These are phyloP conservation scores for Limenitis camilla DNA, from an alignment of 2,888 invertebrate genomes.

Conservation along the genomic window DNA sequence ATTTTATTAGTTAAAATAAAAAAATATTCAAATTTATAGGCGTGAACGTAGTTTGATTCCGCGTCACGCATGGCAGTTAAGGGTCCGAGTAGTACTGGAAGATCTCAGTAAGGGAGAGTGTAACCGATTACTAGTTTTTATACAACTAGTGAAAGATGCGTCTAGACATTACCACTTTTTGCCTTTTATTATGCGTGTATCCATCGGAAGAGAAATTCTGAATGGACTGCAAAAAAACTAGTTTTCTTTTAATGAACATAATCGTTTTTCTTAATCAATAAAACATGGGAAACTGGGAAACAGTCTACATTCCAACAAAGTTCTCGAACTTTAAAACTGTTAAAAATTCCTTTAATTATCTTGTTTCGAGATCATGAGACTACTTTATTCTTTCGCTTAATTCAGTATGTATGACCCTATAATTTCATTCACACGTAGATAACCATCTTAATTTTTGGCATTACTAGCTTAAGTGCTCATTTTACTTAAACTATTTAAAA, in stretches of 20 bases:
- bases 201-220: conserved; percentile 21
- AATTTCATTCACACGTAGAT: conserved; percentile 10
- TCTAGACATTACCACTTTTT: conserved; percentile 14
- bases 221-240: conserved; percentile 14
- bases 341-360: conserved; percentile 7
- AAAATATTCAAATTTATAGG: no score
- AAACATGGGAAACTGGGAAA: no score
- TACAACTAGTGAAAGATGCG: conserved; percentile 11
- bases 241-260: conserved; percentile 6
- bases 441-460: background rate
- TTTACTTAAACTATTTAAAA: background rate
- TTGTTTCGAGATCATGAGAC: conserved; percentile 2
- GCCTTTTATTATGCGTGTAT: conserved; percentile 1
- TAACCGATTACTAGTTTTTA: background rate
- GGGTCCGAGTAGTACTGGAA: no score
- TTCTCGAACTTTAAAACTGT: no score
- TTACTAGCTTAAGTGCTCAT: background rate
- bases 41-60: no score
- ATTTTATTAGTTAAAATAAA: no score
- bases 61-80: no score
- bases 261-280: no score
- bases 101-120: background rate
- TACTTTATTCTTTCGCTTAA: conserved; percentile 3
- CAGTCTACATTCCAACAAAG: no score
- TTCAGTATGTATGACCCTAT: conserved; percentile 1